These are phyloP conservation scores for Sebastes hubbsi DNA, from an alignment of 2,797 vertebrate species.

Conservation along the genomic window DNA sequence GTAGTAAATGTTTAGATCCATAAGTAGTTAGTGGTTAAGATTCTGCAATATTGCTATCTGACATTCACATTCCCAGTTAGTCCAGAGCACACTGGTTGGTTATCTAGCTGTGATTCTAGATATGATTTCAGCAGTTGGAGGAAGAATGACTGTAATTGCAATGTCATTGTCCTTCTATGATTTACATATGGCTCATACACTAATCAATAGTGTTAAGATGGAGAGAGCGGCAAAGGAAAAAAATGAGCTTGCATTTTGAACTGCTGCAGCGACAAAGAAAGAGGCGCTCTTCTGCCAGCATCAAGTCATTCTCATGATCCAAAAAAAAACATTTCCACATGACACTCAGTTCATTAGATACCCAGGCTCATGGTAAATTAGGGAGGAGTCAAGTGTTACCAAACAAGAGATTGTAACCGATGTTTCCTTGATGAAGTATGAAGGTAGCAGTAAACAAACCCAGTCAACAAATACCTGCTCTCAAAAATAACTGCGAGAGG, in stretches of 20 bases:
- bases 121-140: not conserved
- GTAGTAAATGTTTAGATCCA: not conserved
- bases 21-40: accelerated
- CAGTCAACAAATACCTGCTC: not conserved
- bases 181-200: too few species aligned
- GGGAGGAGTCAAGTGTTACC: not conserved
- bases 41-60: not conserved
- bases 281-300: not conserved
- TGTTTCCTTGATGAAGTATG: not conserved
- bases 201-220: too few species aligned
- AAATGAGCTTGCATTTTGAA: too few species aligned
- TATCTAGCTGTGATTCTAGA: not conserved
- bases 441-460: not conserved
- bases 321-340: not conserved
- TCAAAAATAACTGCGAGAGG: not conserved
- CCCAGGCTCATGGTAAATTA: not conserved
- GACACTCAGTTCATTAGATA: not conserved
- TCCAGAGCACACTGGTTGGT: not conserved
- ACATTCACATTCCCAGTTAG: not conserved
- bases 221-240: too few species aligned
- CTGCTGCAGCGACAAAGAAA: too few species aligned
- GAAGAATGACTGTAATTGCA: not conserved
- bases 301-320: not conserved
- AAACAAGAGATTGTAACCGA: not conserved
- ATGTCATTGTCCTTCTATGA: too few species aligned